phyloP scores from a whole-genome alignment of 2,113 vertebrate species.

The Peucedramus taeniatus region DNA sequence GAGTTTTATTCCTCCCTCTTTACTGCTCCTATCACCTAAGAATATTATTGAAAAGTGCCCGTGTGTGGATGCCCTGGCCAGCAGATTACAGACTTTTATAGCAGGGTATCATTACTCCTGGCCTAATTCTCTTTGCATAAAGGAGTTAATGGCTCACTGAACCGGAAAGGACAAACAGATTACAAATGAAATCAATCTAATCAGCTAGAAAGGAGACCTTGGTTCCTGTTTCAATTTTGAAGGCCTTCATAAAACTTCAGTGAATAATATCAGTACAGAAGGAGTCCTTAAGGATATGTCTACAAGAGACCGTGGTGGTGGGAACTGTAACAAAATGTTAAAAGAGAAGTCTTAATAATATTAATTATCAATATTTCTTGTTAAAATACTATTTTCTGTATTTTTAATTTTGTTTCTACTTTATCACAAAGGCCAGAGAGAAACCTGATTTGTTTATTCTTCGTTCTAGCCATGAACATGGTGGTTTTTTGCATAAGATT shows the following conservation, averaged over 20 bases:
- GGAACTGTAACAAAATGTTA: background rate
- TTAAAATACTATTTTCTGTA: background rate
- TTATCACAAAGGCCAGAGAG: background rate
- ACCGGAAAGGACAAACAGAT: conserved; percentile 1
- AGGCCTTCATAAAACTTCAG: background rate
- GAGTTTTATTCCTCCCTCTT: conserved; percentile 8
- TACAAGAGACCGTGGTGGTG: background rate
- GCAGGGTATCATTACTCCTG: background rate
- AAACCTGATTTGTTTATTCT: background rate
- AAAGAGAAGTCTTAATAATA: background rate
- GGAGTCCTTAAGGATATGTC: background rate
- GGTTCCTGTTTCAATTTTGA: background rate
- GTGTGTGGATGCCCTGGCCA: background rate
- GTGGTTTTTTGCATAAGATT: background rate
- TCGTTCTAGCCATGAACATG: background rate
- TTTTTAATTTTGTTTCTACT: background rate
- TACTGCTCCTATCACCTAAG: background rate
- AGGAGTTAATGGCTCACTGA: background rate
- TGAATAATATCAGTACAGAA: background rate
- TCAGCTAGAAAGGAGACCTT: background rate
- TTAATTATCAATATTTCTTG: background rate
- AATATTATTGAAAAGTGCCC: background rate
- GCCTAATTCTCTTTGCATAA: conserved; percentile 1
- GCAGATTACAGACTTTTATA: background rate
- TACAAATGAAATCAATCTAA: background rate